These are phyloP conservation scores for Silurus glanis DNA, from an alignment of 2,113 vertebrate species.

Conservation along the genomic window DNA sequence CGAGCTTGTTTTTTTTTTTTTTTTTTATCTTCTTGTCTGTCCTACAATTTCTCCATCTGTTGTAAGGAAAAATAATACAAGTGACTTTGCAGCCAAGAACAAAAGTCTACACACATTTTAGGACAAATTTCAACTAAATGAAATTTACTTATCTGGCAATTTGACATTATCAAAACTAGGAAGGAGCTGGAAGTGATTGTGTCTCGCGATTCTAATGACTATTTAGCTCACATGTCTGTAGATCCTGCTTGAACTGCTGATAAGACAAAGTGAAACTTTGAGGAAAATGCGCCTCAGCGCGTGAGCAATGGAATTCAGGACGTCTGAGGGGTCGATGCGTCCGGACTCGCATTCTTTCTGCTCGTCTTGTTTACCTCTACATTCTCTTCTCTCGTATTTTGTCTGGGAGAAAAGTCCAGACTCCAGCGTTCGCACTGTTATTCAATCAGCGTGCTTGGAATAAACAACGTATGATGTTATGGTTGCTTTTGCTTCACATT, in stretches of 20 bases:
- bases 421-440: neutral
- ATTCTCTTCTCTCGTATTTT: neutral
- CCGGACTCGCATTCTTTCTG: neutral
- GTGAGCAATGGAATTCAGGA: neutral
- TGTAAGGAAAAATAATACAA: neutral
- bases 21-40: neutral
- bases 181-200: neutral
- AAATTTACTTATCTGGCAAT: neutral
- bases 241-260: too few species aligned
- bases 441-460: neutral
- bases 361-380: neutral
- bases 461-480: neutral
- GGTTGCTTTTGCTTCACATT: neutral
- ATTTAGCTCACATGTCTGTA: neutral
- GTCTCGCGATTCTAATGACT: neutral
- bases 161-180: neutral
- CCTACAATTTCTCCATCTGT: too few species aligned
- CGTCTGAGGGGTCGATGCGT: neutral
- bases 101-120: neutral
- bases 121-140: neutral
- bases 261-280: neutral
- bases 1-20: neutral
- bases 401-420: neutral
- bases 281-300: neutral
- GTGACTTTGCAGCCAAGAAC: neutral